Conservation (phyloP, 1,140 invertebrate species). For the Trichogramma pretiosum region DNA sequence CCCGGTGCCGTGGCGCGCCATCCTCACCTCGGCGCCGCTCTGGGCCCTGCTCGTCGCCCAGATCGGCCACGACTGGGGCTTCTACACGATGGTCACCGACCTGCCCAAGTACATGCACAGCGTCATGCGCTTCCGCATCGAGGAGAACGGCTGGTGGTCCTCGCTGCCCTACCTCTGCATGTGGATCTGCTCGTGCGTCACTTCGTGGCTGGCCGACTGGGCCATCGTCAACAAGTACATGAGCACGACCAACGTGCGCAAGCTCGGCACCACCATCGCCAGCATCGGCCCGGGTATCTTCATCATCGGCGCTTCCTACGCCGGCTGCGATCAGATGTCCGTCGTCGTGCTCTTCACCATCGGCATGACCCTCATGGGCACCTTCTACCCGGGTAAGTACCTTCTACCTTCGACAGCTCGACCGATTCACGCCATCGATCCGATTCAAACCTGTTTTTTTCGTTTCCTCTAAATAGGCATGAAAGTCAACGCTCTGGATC, state of each 20-base stretch:
- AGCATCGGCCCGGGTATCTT: conserved; percentile 67
- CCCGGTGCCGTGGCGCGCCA: conserved; percentile 62
- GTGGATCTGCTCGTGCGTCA: conserved; percentile 62
- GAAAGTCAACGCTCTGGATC: conserved; percentile 73
- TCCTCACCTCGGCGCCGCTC: conserved; percentile 66
- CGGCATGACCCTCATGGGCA: conserved; percentile 67
- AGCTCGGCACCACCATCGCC: conserved; percentile 65
- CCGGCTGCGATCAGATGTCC: conserved; percentile 58
- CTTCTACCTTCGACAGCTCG: too few species aligned
- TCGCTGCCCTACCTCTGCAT: conserved; percentile 63
- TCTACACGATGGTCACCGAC: conserved; percentile 88
- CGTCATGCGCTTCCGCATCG: conserved; percentile 76
- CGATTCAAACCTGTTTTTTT: conserved; percentile 68
- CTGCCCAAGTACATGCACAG: conserved; percentile 87
- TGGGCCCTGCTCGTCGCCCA: conserved; percentile 64
- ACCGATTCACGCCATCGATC: conserved; percentile 61
- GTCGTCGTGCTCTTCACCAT: conserved; percentile 60
- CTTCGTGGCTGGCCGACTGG: conserved; percentile 60
- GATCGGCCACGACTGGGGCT: conserved; percentile 87
- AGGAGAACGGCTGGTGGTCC: conserved; percentile 58
- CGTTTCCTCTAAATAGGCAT: too few species aligned
- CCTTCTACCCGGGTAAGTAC: conserved; percentile 54
- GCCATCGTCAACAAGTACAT: conserved; percentile 51
- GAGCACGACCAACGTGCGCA: conserved; percentile 54
- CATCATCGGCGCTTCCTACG: conserved; percentile 70